phyloP scores from a whole-genome alignment of 2,888 invertebrate genomes.

The Melieria picta region DNA sequence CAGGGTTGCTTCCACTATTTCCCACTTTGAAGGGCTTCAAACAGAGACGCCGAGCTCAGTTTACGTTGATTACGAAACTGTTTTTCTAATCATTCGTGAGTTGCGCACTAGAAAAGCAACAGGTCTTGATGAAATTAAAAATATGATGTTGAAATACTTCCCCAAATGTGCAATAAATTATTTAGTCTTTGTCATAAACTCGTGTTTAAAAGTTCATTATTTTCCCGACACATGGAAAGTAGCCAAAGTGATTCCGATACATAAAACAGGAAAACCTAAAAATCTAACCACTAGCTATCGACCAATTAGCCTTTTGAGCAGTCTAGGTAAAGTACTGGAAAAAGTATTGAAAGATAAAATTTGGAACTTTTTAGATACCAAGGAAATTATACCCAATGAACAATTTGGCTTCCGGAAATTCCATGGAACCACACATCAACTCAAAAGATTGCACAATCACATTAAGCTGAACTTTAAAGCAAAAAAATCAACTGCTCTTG shows the following conservation, averaged over 20 bases:
- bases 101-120: background rate
- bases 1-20: background rate
- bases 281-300: slow-evolving; percentile 4
- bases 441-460: slow-evolving; percentile 2
- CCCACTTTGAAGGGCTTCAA: background rate
- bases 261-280: slow-evolving; percentile 10
- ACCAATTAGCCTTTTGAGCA: slow-evolving; percentile 13
- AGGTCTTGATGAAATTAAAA: slow-evolving; percentile 1
- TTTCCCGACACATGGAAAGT: slow-evolving; percentile 12
- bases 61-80: no score
- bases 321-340: slow-evolving; percentile 7
- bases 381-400: slow-evolving; percentile 7
- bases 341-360: slow-evolving; percentile 13
- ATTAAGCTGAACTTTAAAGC: background rate
- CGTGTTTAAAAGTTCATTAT: slow-evolving; percentile 7
- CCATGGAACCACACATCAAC: background rate
- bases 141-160: slow-evolving; percentile 2
- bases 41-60: no score
- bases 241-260: slow-evolving; percentile 3
- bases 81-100: no score
- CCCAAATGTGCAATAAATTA: background rate
- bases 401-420: slow-evolving; percentile 15
- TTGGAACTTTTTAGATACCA: slow-evolving; percentile 1
- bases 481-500: background rate
- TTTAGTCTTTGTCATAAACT: slow-evolving; percentile 1